Base-by-base conservation (phyloP, 2,113 vertebrate species). In the Rhinichthys klamathensis region DNA sequence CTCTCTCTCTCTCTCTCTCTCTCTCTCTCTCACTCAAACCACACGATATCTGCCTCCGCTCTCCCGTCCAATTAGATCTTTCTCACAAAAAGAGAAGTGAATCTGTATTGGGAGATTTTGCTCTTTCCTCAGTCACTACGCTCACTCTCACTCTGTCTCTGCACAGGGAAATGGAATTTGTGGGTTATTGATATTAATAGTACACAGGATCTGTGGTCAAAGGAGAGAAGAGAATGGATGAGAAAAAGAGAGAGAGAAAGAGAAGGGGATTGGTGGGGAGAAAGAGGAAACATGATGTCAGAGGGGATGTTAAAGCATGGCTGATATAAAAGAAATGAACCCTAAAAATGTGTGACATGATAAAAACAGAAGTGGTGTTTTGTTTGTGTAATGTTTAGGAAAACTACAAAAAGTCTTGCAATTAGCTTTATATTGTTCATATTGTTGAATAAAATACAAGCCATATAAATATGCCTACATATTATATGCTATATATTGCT, bases 151-250 rank as follows among this genome's bases (percentile, higher is more conserved):
- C 88, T 89, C 78, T 75, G 92, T 94, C 94, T 95, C 94, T 94
- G 92, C 93, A 93, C 91, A 92, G 94, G 94, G 93, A 96, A 96
- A 95, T 94, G 90, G 94, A 96, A 95, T 95, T 91, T 93, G 92
- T 94, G 93, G 93, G 93, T 95, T 94, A 92, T 93, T 95, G 96
- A 95, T 96, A 96, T 97, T 96, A 96, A 96, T 96, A 97, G 96
- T 92, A 89, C 93, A 93, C 93, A 93, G 89, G 95, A 95, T 95
- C 95, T 94, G 94, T 94, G 95, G 91, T 93, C 49, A 72, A 25
- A 56, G 23, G 65, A 83, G 30, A 92, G 90, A 88, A 86, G 92
- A 92, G 70, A 86, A 87, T 76, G 67, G 61, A 76, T 86, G 89
- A 93, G 91, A 91, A 90, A 92, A 89, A 88, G 86, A 83, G 88